Evolutionary conservation across 1,140 invertebrate genomes (phyloP).

Genomic region (Nilaparvata lugens): DNA sequence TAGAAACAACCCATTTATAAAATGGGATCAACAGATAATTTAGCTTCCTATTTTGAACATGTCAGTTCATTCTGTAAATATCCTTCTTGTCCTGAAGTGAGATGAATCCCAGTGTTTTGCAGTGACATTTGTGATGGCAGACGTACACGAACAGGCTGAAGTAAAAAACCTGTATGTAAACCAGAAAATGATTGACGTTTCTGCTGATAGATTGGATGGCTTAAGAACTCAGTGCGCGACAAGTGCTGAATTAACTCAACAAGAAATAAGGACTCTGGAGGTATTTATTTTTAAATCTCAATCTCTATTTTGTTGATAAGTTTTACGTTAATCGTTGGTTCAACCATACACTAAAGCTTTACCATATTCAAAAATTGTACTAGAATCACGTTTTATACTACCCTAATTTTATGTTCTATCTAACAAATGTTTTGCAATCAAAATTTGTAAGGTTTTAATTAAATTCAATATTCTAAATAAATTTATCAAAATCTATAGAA

Average conservation of each 20-base stretch:
- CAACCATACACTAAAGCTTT: too few relatives aligned
- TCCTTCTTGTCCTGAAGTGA: neutral
- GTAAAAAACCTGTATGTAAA: slow-evolving; percentile 18
- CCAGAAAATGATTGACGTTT: slow-evolving; percentile 92
- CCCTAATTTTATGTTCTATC: too few relatives aligned
- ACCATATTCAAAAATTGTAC: too few relatives aligned
- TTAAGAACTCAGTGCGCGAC: slow-evolving; percentile 86
- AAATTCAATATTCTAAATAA: too few relatives aligned
- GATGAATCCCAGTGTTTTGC: neutral
- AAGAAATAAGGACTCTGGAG: slow-evolving; percentile 90
- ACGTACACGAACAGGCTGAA: slow-evolving; percentile 25
- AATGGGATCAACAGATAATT: too few relatives aligned
- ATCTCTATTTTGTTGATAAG: neutral
- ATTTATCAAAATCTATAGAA: too few relatives aligned
- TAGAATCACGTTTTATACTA: too few relatives aligned
- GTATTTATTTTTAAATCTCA: slow-evolving; percentile 39
- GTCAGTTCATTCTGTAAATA: too few relatives aligned
- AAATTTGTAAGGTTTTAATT: too few relatives aligned
- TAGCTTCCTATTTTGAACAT: too few relatives aligned
- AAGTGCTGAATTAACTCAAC: slow-evolving; percentile 84
- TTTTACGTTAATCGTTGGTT: neutral
- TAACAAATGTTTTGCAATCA: too few relatives aligned
- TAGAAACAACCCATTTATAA: too few relatives aligned
- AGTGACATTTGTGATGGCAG: slow-evolving; percentile 18
- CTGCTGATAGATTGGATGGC: slow-evolving; percentile 81